phyloP scores from a whole-genome alignment of 2,797 vertebrate genomes.

The Labeo calbasu region DNA sequence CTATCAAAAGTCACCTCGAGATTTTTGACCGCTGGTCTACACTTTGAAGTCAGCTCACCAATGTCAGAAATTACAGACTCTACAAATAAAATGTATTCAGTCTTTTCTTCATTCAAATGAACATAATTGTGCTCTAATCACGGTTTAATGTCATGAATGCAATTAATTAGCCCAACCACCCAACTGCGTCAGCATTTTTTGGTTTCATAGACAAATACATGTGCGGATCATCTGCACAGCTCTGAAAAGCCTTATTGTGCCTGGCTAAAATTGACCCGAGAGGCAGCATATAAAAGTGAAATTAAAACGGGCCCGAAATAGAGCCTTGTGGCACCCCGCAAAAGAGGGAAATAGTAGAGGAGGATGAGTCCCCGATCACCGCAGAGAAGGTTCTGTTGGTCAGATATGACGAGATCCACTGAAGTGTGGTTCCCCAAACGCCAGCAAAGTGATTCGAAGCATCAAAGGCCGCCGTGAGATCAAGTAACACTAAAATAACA shows the following conservation, averaged over 20 bases:
- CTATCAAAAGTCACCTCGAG: too few species aligned
- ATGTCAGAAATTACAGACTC: too few species aligned
- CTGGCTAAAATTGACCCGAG: not conserved
- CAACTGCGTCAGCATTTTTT: not conserved
- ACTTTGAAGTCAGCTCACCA: too few species aligned
- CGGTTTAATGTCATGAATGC: not conserved
- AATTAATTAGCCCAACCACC: not conserved
- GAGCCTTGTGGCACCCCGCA: not conserved
- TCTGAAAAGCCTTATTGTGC: not conserved
- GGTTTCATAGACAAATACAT: not conserved
- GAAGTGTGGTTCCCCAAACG: not conserved
- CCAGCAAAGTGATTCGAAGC: not conserved
- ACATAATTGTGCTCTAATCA: too few species aligned
- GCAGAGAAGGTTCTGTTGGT: not conserved
- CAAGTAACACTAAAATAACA: too few species aligned
- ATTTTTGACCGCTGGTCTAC: too few species aligned
- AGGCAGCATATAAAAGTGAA: not conserved
- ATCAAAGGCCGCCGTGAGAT: too few species aligned
- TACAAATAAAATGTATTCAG: too few species aligned
- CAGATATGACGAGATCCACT: not conserved
- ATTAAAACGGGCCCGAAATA: not conserved
- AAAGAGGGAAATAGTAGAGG: not conserved
- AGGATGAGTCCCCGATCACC: not conserved
- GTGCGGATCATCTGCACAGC: not conserved
- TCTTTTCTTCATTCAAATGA: too few species aligned